Evolutionary conservation across 1,140 invertebrate genomes (phyloP).

Genomic region (Neuroterus valhalla): DNA sequence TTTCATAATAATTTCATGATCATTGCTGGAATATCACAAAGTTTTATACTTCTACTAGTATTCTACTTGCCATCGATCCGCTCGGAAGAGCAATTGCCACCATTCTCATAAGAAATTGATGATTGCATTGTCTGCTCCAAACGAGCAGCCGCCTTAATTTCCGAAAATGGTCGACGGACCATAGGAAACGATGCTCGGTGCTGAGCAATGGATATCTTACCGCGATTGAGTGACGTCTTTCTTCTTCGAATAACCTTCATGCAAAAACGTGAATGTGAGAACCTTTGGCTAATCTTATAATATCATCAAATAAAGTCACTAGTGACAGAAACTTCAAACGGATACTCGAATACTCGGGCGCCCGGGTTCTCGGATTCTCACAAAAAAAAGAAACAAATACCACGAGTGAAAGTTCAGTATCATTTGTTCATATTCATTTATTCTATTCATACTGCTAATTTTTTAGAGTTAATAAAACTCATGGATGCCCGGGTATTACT

Average conservation of each 20-base stretch:
- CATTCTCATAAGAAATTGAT: slow-evolving; percentile 68
- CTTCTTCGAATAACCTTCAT: slow-evolving; percentile 53
- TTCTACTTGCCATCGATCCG: slow-evolving; percentile 64
- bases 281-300: background rate
- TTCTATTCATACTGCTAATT: too few relatives aligned
- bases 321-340: too few relatives aligned
- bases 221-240: slow-evolving; percentile 56
- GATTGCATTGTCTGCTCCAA: slow-evolving; percentile 67
- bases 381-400: too few relatives aligned
- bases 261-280: slow-evolving; percentile 7
- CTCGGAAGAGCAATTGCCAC: slow-evolving; percentile 68
- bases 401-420: too few relatives aligned
- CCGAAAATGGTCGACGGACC: slow-evolving; percentile 71
- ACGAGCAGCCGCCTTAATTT: slow-evolving; percentile 69
- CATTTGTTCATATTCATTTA: too few relatives aligned
- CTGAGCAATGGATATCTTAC: slow-evolving; percentile 64
- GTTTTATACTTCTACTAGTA: too few relatives aligned
- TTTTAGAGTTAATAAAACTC: too few relatives aligned
- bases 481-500: too few relatives aligned
- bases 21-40: too few relatives aligned
- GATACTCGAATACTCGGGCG: too few relatives aligned
- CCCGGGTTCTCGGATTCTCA: too few relatives aligned
- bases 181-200: slow-evolving; percentile 76
- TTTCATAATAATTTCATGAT: background rate
- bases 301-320: background rate